phyloP scores from a whole-genome alignment of 2,888 invertebrate genomes.

The Parnassius apollo region DNA sequence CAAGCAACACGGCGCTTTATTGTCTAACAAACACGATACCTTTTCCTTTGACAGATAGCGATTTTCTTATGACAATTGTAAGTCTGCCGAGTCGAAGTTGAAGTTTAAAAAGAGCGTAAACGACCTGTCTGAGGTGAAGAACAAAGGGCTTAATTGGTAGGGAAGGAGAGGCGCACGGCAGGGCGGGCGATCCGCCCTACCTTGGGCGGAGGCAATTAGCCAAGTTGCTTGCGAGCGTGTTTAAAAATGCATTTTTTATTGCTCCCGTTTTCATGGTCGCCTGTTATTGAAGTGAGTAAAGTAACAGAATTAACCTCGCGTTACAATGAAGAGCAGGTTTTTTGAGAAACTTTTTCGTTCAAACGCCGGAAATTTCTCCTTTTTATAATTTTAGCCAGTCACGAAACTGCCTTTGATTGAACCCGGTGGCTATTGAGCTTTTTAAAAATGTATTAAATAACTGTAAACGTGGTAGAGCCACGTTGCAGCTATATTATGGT shows the following conservation, averaged over 20 bases:
- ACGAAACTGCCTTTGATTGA: slow-evolving; percentile 6
- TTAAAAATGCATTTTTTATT: slow-evolving; percentile 66
- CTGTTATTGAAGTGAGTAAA: slow-evolving; percentile 39
- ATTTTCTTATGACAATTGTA: slow-evolving; percentile 68
- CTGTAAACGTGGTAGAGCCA: too few species aligned
- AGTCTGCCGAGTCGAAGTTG: slow-evolving; percentile 60
- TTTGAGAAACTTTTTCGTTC: slow-evolving; percentile 7
- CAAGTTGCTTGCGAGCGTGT: slow-evolving; percentile 51
- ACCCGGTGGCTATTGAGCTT: neutral
- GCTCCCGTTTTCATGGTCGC: slow-evolving; percentile 47
- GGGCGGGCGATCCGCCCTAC: slow-evolving; percentile 65
- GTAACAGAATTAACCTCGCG: slow-evolving; percentile 24
- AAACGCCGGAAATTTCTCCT: slow-evolving; percentile 11
- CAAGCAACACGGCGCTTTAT: slow-evolving; percentile 41
- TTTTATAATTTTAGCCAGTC: slow-evolving; percentile 14
- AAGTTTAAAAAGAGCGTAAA: slow-evolving; percentile 71
- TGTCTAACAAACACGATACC: slow-evolving; percentile 45
- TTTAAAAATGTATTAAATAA: neutral
- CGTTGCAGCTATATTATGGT: too few species aligned
- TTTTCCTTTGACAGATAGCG: slow-evolving; percentile 52
- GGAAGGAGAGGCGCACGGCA: slow-evolving; percentile 40
- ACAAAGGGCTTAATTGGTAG: slow-evolving; percentile 60
- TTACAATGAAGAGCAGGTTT: slow-evolving; percentile 7
- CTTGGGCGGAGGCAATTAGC: slow-evolving; percentile 74
- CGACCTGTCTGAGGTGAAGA: slow-evolving; percentile 50